Evolutionary conservation across 2,113 vertebrate genomes (phyloP).

Genomic region (Amblyopsis rosae): DNA sequence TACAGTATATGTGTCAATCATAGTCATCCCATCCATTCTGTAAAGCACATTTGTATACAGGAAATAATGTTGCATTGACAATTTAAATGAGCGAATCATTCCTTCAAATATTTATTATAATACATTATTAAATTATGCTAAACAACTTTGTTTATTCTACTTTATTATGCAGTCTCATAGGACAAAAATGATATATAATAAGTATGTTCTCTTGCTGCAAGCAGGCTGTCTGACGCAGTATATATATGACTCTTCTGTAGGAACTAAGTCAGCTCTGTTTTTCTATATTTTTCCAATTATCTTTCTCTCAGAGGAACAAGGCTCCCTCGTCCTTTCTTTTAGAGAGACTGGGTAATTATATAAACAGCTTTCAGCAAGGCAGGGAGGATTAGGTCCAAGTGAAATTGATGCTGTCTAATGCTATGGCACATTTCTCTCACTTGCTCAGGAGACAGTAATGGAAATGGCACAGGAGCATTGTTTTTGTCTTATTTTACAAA

Average conservation of each 20-base stretch:
- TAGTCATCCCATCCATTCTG: constrained; percentile 28
- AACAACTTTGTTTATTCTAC: constrained; percentile 54
- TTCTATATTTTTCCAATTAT: constrained; percentile 4
- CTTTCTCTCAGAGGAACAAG: constrained; percentile 21
- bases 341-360: constrained; percentile 69
- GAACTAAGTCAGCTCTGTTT: constrained; percentile 10
- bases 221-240: constrained; percentile 49
- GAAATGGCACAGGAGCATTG: constrained; percentile 23
- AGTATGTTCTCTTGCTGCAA: constrained; percentile 42
- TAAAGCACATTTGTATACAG: constrained; percentile 41
- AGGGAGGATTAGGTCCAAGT: constrained; percentile 55
- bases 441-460: constrained; percentile 23
- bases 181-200: constrained; percentile 58
- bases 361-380: constrained; percentile 64
- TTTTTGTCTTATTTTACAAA: too few species aligned
- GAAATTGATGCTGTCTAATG: constrained; percentile 57
- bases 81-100: constrained; percentile 54
- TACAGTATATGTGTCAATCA: constrained; percentile 34
- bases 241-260: constrained; percentile 53
- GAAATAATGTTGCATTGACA: constrained; percentile 49
- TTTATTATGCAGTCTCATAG: constrained; percentile 47
- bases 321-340: constrained; percentile 46
- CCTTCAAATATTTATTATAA: constrained; percentile 61
- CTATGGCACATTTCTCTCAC: constrained; percentile 49
- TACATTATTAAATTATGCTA: constrained; percentile 61